Conservation (phyloP, 53 echinoderm and acorn worm species). For the Stichopus horrens region DNA sequence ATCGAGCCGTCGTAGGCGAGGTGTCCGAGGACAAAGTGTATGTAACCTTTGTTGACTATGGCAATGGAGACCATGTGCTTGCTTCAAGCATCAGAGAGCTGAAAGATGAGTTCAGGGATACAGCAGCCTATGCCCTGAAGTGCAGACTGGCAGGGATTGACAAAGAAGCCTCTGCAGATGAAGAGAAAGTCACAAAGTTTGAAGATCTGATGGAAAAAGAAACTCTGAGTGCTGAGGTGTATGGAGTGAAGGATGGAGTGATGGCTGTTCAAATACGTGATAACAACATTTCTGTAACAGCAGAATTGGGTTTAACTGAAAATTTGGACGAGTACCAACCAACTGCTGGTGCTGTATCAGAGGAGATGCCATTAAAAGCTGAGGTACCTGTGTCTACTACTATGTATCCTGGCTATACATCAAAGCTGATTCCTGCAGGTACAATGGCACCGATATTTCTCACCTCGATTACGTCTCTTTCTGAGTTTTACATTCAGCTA, state of each 20-base stretch:
- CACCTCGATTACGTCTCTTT: conserved; percentile 16
- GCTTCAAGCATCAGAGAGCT: conserved; percentile 61
- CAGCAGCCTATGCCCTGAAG: conserved; percentile 69
- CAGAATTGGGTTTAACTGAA: conserved; percentile 11
- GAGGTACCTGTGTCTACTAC: neutral
- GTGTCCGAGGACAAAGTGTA: conserved; percentile 63
- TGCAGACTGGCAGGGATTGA: conserved; percentile 73
- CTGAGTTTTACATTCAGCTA: conserved; percentile 34
- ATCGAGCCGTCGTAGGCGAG: conserved; percentile 63
- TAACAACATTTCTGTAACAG: neutral
- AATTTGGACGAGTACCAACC: conserved; percentile 18
- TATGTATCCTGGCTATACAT: conserved; percentile 34
- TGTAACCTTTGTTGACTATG: conserved; percentile 93
- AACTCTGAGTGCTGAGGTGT: conserved; percentile 51
- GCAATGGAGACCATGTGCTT: conserved; percentile 75
- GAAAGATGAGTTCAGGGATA: conserved; percentile 60
- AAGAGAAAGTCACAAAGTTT: conserved; percentile 52
- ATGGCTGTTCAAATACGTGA: conserved; percentile 38
- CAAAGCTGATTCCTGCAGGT: neutral
- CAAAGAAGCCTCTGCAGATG: conserved; percentile 15
- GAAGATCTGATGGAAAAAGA: conserved; percentile 64
- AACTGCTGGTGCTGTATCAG: neutral
- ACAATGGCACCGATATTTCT: neutral
- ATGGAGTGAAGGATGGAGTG: conserved; percentile 10
- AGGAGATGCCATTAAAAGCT: neutral